Conservation (phyloP, 2,113 vertebrate genomes). For the Crypturellus undulatus region DNA sequence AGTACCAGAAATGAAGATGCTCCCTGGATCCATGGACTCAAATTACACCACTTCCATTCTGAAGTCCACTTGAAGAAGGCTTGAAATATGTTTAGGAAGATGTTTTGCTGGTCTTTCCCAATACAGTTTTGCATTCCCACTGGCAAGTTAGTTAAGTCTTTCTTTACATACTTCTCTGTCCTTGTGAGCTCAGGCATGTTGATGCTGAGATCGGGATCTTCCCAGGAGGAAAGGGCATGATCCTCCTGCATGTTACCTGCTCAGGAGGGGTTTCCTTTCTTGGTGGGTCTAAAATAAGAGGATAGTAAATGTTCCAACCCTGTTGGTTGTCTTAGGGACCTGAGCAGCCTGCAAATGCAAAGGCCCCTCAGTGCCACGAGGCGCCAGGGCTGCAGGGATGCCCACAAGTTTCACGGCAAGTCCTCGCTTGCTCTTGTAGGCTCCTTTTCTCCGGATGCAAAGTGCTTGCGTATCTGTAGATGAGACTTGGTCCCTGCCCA, state of each 20-base stretch:
- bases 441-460: neutral
- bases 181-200: neutral
- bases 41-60: neutral
- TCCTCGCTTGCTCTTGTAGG: fast-evolving
- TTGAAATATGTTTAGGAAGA: neutral
- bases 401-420: fast-evolving
- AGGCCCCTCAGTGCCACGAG: neutral
- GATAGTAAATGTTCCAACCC: neutral
- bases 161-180: neutral
- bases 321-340: fast-evolving
- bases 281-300: neutral
- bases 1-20: neutral
- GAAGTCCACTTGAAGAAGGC: constrained; percentile 58
- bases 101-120: neutral
- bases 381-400: neutral
- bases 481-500: neutral
- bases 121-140: neutral
- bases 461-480: fast-evolving
- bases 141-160: neutral
- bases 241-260: neutral
- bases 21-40: neutral
- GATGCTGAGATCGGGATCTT: neutral
- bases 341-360: neutral
- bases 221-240: neutral
- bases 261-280: neutral